Evolutionary conservation across 1,140 invertebrate species (phyloP), one percentile per base, ranked within the genome.

Genomic region (Stratiolaelaps scimitus): DNA sequence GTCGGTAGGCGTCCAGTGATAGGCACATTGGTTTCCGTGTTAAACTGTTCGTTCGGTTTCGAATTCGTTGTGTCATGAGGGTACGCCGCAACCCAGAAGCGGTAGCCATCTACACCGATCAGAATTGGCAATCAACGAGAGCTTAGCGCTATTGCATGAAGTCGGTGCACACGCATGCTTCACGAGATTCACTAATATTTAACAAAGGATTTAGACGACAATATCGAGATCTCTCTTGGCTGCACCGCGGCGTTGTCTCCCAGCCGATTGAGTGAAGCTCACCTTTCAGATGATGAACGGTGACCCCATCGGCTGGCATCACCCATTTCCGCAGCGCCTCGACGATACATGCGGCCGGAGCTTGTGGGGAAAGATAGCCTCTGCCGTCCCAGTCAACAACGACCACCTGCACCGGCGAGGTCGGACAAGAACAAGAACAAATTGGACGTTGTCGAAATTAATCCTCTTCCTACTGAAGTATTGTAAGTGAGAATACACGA

Each of bases 251-350:
- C n/a, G n/a, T n/a, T n/a, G n/a, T n/a, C n/a, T n/a, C n/a, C n/a
- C n/a, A n/a, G n/a, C n/a, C n/a, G n/a, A n/a, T n/a, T n/a, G n/a
- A n/a, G 53, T 15, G 15, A 15, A 48, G 26, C 53, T 60, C 53
- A 26, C 53, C 26, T 26, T 60, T 60, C 53, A 60, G 23, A 26
- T 60, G 53, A 17, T 29, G 15, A 23, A 26, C 26, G 4, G 53
- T 19, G 53, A 60, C 34, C 4, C 26, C 23, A 23, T 60, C 15
- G 2, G n/a, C 23, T 20, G 15, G 34, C 15, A 34, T 2, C 26
- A 60, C 53, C 53, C 53, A 60, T 60, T 60, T 60, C 53, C 34
- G 17, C 20, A 60, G 26, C 2, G 53, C 53, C 34, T 60, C 53
- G 15, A 34, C 26, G 2, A 60, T 34, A 26, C 53, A 60, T 17